These are phyloP conservation scores for Chionomys nivalis DNA, from an alignment of 2,113 vertebrate species.

Conservation along the genomic window DNA sequence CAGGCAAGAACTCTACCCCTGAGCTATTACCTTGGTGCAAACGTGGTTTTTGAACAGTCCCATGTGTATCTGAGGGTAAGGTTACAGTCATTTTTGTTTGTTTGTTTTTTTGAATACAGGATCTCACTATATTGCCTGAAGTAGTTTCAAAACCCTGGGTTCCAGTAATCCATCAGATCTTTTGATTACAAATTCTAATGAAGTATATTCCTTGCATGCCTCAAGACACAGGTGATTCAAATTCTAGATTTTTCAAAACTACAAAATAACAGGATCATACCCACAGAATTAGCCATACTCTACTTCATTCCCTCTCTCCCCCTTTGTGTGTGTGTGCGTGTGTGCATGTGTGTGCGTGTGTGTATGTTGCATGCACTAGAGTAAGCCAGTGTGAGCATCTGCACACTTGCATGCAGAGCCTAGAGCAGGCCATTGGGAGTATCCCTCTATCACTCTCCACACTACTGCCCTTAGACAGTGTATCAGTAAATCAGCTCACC, in stretches of 20 bases:
- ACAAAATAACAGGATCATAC: not conserved
- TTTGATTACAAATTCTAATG: conserved; percentile 4
- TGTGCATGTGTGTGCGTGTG: not conserved
- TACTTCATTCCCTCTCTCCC: not conserved
- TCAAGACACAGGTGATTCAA: conserved; percentile 15
- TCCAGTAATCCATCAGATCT: not conserved
- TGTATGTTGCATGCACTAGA: not conserved
- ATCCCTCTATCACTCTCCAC: not conserved
- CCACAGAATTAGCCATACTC: not conserved
- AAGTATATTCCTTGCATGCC: not conserved
- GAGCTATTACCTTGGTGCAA: not conserved
- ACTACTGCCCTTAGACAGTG: not conserved
- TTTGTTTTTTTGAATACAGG: not conserved
- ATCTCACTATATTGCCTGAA: not conserved
- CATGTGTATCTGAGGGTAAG: not conserved
- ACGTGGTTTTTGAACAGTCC: not conserved
- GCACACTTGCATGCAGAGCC: not conserved
- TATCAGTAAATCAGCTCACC: not conserved
- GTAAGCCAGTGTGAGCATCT: not conserved
- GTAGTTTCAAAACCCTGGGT: not conserved
- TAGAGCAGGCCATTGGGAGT: not conserved
- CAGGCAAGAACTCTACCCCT: not conserved
- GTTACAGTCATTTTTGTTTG: not conserved
- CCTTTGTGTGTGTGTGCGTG: not conserved
- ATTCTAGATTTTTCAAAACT: conserved; percentile 33